Conservation (phyloP, 2,888 invertebrate genomes). For the Apodemia hepburni region DNA sequence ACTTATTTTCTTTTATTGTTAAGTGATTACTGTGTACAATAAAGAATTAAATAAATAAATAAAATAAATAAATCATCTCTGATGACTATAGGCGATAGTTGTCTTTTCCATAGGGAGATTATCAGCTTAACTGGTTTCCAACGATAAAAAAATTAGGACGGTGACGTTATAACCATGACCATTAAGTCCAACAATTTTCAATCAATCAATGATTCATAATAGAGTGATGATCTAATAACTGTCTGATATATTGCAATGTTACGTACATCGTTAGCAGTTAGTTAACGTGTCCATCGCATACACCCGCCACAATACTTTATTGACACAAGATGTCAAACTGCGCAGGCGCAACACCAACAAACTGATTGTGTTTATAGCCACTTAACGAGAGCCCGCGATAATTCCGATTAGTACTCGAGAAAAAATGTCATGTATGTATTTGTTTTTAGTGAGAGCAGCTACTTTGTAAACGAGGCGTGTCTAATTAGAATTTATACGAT, state of each 20-base stretch:
- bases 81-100: too few relatives aligned
- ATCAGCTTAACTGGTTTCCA: too few relatives aligned
- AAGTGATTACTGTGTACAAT: too few relatives aligned
- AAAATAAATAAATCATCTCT: too few relatives aligned
- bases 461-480: slow-evolving; percentile 57
- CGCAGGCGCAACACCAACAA: slow-evolving; percentile 68
- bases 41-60: too few relatives aligned
- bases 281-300: slow-evolving; percentile 58
- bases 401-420: slow-evolving; percentile 73
- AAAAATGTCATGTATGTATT: slow-evolving; percentile 59
- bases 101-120: too few relatives aligned
- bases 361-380: slow-evolving; percentile 78
- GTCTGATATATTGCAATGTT: slow-evolving; percentile 31
- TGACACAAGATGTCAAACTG: slow-evolving; percentile 58
- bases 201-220: neutral
- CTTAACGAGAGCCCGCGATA: slow-evolving; percentile 70
- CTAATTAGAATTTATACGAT: slow-evolving; percentile 31
- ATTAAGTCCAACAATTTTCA: neutral
- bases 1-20: too few relatives aligned
- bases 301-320: slow-evolving; percentile 55
- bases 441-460: slow-evolving; percentile 67
- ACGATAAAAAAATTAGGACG: too few relatives aligned
- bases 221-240: neutral
- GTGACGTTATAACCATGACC: neutral
- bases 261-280: slow-evolving; percentile 63